A percentile compares a stretch with the other conserved stretches of the same genome.
phyloP scores from a whole-genome alignment of 2,888 invertebrate genomes.

The Hermaeophaga mercurialis region DNA sequence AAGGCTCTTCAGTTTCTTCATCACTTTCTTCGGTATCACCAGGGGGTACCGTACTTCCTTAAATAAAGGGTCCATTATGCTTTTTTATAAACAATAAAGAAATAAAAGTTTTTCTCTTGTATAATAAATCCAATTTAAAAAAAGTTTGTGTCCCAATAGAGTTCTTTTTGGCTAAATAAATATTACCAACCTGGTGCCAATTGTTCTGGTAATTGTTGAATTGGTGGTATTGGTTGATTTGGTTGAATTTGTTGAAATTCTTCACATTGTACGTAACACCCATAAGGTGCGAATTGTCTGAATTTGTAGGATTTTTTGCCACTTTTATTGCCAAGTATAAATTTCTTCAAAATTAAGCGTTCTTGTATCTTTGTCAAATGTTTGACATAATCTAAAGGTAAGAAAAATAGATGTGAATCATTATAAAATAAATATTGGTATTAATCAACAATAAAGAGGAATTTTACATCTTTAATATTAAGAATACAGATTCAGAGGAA shows the following conservation, averaged over 20 bases:
- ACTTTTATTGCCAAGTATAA: slow-evolving; percentile 14
- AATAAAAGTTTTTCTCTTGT: too few species aligned
- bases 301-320: slow-evolving; percentile 21
- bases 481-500: too few species aligned
- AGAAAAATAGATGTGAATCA: too few species aligned
- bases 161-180: too few species aligned
- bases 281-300: slow-evolving; percentile 9
- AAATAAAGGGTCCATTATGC: background rate
- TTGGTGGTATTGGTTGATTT: background rate
- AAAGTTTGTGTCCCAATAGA: too few species aligned
- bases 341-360: slow-evolving; percentile 15
- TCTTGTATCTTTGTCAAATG: slow-evolving; percentile 13
- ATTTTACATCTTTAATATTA: too few species aligned
- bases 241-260: background rate
- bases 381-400: slow-evolving; percentile 5
- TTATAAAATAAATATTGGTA: too few species aligned
- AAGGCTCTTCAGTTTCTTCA: slow-evolving; percentile 19
- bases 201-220: background rate
- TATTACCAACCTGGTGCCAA: background rate
- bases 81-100: background rate
- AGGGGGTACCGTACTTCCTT: background rate
- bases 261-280: slow-evolving; percentile 20
- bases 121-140: too few species aligned
- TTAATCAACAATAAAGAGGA: too few species aligned
- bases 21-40: slow-evolving; percentile 8